Evolutionary conservation across 2,888 invertebrate species (phyloP), one percentile per base, ranked within the genome.

Genomic region (Conchocele bisecta): DNA sequence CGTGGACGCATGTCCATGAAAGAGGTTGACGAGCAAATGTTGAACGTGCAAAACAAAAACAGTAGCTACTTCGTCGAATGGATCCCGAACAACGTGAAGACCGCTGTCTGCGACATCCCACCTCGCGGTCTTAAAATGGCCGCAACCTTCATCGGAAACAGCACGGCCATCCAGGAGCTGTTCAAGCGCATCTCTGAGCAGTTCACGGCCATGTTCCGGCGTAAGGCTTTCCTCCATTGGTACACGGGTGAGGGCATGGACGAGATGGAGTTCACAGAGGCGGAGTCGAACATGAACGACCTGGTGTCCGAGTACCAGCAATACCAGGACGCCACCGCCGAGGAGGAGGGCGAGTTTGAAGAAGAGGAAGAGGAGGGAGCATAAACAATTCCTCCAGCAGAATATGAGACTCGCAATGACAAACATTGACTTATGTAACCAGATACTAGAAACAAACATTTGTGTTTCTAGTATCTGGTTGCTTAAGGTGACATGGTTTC

Each of bases 181-280:
- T 85, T 83, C 65, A 85, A 87, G 75, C 75, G 69, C 20, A 81
- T 89, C 22, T 84, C 86, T 1, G 89, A 89, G 73, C 89, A 89
- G 79, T 89, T 89, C 81, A 97, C 97, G 11, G 97, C 97, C 60
- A 97, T 98, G 97, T 98, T 97, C 94, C 94, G 97, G 83, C 95
- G 97, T 84, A 97, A 97, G 92, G 98, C 98, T 90, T 98, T 98
- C 94, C 94, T 98, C 91, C 97, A 98, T 93, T 98, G 93, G n/a
- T n/a, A n/a, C n/a, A n/a, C n/a, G n/a, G n/a, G n/a, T n/a, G n/a
- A n/a, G n/a, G n/a, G n/a, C n/a, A n/a, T n/a, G n/a, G n/a, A n/a
- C n/a, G n/a, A n/a, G n/a, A n/a, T n/a, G n/a, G n/a, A n/a, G n/a
- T n/a, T n/a, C n/a, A n/a, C n/a, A n/a, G n/a, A n/a, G n/a, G n/a